phyloP scores from a whole-genome alignment of 2,888 invertebrate species.

The Meiosimyza decipiens region DNA sequence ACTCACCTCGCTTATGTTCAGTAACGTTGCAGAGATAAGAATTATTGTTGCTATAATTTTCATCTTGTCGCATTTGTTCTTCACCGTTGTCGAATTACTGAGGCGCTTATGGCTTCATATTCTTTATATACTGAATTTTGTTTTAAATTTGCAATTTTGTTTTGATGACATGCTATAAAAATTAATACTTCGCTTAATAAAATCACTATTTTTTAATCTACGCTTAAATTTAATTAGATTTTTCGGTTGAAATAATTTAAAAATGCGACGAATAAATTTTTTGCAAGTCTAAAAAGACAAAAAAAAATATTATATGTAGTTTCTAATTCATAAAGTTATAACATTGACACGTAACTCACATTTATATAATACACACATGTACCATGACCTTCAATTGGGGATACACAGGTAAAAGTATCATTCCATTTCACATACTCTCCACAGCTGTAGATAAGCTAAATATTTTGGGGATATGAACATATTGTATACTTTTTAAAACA shows the following conservation, averaged over 20 bases:
- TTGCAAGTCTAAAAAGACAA: too few relatives aligned
- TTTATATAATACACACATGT: too few relatives aligned
- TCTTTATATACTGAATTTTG: background rate
- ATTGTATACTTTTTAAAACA: too few relatives aligned
- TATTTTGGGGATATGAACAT: too few relatives aligned
- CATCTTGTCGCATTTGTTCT: background rate
- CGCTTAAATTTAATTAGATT: background rate
- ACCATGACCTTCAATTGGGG: too few relatives aligned
- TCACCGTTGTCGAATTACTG: background rate
- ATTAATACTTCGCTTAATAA: slow-evolving; percentile 23
- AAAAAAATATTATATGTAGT: too few relatives aligned
- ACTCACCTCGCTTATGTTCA: slow-evolving; percentile 1
- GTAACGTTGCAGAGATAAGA: background rate
- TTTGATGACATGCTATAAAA: slow-evolving; percentile 5
- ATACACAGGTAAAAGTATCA: too few relatives aligned
- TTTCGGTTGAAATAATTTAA: background rate
- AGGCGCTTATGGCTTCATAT: background rate
- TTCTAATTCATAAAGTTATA: too few relatives aligned
- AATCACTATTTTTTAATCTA: background rate
- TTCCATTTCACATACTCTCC: too few relatives aligned
- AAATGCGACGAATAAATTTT: too few relatives aligned
- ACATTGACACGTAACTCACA: too few relatives aligned
- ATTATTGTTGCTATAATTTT: background rate
- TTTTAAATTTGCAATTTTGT: background rate
- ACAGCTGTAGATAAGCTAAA: too few relatives aligned